phyloP scores from a whole-genome alignment of 1,140 invertebrate species.

The Caenorhabditis briggsae region DNA sequence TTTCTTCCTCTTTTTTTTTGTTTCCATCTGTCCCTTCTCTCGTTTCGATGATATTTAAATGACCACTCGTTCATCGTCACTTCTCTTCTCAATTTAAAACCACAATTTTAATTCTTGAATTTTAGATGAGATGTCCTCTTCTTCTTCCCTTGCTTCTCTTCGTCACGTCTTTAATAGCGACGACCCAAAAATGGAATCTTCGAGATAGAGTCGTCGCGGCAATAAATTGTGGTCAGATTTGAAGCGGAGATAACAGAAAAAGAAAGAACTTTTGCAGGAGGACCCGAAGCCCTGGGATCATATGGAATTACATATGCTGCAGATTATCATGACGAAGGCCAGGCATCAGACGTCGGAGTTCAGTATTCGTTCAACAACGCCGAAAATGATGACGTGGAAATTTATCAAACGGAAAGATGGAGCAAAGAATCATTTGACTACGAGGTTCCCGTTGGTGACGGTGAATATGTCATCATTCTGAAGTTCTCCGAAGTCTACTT shows the following conservation, averaged over 20 bases:
- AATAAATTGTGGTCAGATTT: constrained; percentile 29
- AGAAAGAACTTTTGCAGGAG: background rate
- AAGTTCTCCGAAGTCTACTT: constrained; percentile 46
- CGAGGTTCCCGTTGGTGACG: background rate
- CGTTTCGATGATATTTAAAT: background rate
- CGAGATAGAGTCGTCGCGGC: background rate
- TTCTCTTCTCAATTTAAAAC: background rate
- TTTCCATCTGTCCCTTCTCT: too few relatives aligned
- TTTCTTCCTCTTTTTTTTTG: background rate
- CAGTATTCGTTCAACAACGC: background rate
- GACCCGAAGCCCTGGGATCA: background rate
- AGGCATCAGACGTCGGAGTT: background rate
- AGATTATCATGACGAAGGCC: background rate
- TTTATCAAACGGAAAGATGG: constrained; percentile 38
- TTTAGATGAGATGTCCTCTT: background rate
- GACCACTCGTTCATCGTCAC: background rate
- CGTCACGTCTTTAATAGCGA: background rate
- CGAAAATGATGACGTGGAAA: background rate
- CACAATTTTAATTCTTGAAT: background rate
- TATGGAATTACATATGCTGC: constrained; percentile 17
- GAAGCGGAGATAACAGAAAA: background rate
- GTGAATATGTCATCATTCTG: constrained; percentile 33
- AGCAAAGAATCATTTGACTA: constrained; percentile 32
- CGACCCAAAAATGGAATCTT: background rate
- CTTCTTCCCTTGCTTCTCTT: background rate